Conservation (phyloP, 2,888 invertebrate genomes). For the Eilema caniola region DNA sequence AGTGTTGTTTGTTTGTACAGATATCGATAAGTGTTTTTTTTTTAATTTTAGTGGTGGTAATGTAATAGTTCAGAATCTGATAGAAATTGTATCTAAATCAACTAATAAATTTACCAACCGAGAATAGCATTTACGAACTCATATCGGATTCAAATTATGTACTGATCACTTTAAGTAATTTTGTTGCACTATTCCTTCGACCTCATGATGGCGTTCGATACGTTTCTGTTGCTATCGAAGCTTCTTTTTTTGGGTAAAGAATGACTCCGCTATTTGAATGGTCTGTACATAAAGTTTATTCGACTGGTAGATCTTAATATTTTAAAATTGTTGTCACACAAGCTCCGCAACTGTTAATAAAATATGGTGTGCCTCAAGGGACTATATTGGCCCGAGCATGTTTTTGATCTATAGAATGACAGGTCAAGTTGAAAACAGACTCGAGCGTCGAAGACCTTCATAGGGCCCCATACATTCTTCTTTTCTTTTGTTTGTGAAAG, state of each 20-base stretch:
- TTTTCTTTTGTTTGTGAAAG: too few species aligned
- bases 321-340: neutral
- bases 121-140: neutral
- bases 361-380: neutral
- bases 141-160: too few species aligned
- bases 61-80: neutral
- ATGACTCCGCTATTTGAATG: neutral
- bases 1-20: conserved; percentile 6
- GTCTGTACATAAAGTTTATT: neutral
- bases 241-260: neutral
- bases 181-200: neutral
- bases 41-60: neutral
- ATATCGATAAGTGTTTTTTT: neutral
- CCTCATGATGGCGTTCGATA: neutral
- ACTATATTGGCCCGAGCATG: neutral
- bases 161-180: too few species aligned
- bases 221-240: neutral
- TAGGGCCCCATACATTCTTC: neutral
- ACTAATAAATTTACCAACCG: neutral
- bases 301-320: neutral
- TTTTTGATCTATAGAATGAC: neutral
- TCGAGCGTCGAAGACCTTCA: neutral
- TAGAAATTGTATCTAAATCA: neutral
- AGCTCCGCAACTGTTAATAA: neutral
- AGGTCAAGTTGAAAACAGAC: neutral